Conservation (phyloP, 2,113 vertebrate genomes). For the Theropithecus gelada region DNA sequence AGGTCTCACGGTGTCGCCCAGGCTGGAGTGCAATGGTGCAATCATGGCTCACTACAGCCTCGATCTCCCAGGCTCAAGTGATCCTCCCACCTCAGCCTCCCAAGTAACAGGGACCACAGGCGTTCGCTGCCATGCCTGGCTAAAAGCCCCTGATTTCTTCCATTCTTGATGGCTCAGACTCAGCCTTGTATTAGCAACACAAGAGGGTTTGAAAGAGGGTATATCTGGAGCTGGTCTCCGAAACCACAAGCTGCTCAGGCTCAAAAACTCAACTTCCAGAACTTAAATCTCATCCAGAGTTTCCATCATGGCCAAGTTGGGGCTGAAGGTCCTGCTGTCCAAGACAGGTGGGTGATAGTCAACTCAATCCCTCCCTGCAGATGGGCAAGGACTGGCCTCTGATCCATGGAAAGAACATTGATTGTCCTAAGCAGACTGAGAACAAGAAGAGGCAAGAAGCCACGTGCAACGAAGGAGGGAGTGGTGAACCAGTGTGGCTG, state of each 20-base stretch:
- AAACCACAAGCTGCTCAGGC: conserved; percentile 18
- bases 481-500: background rate
- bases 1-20: no score
- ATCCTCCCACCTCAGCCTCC: no score
- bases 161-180: background rate
- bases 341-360: background rate
- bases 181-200: background rate
- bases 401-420: background rate
- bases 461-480: background rate
- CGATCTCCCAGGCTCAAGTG: no score
- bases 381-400: background rate
- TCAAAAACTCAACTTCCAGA: background rate
- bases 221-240: background rate
- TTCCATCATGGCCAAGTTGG: background rate
- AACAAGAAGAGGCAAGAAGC: background rate
- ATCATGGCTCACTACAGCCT: no score
- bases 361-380: background rate
- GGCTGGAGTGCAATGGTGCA: no score
- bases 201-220: background rate
- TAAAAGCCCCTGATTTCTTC: background rate
- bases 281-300: background rate
- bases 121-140: no score
- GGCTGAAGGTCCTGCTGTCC: background rate
- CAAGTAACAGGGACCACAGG: no score
- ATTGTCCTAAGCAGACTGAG: background rate